Percentiles rank a stretch among this genome's conserved stretches.
Evolutionary conservation across 2,113 vertebrate species (phyloP).

Genomic region (Ramphastos sulfuratus): DNA sequence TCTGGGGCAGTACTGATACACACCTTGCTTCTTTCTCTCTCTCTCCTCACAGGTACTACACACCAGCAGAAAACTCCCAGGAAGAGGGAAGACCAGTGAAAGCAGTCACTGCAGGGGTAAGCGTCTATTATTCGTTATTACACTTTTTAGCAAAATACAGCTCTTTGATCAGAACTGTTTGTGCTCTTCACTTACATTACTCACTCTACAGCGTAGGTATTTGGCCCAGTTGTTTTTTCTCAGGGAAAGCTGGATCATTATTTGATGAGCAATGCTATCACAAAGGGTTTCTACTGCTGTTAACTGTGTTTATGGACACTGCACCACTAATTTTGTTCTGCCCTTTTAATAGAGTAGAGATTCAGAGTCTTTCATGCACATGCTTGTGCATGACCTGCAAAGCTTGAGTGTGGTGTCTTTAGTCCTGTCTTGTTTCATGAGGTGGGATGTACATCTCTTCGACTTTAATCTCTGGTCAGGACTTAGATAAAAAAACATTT

Average conservation of each 20-base stretch:
- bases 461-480: background rate
- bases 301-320: background rate
- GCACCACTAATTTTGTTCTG: background rate
- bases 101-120: constrained; percentile 46
- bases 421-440: background rate
- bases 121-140: background rate
- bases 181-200: background rate
- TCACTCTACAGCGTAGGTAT: background rate
- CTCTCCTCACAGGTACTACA: background rate
- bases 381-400: background rate
- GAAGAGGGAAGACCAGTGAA: background rate
- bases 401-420: background rate
- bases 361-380: background rate
- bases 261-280: background rate
- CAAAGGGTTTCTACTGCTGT: background rate
- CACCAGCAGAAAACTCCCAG: background rate
- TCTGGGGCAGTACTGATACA: accelerated
- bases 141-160: background rate
- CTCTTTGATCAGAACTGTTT: background rate
- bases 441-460: background rate
- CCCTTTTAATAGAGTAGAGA: background rate
- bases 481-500: background rate
- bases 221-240: background rate
- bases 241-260: accelerated
- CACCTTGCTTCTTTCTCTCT: background rate